Evolutionary conservation across 2,888 invertebrate genomes (phyloP), one percentile per base, ranked within the genome.

Genomic region (Dynastes hyllus): DNA sequence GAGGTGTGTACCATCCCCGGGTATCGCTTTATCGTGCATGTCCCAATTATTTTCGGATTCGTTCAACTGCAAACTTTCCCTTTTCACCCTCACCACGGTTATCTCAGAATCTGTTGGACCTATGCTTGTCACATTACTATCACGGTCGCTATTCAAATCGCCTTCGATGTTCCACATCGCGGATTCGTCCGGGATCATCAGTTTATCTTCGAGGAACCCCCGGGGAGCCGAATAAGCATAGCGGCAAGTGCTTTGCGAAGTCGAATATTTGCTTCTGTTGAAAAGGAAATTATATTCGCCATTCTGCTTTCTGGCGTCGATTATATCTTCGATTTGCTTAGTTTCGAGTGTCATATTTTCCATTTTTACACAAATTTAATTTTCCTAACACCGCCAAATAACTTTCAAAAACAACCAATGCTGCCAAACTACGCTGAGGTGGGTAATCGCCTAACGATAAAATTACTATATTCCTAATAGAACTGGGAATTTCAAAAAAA

Each of bases 41-140:
- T 90, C 89, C 85, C 91, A 91, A 78, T 90, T 85, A 78, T 89
- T 89, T 76, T 84, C 87, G 5, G 85, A 86, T n/a, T 86, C 86
- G 82, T 85, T 83, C 86, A 84, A 82, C 83, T 88, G 78, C 87
- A 85, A 80, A 29, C 86, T 85, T 76, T 86, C 85, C 71, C 87
- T 85, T 84, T 91, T 91, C 86, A 92, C 91, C 83, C 91, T 86
- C 8, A 92, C 88, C 2, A 92, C 90, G 0, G 92, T 92, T 77
- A 92, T 90, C 84, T 92, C 92, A 0, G 92, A 92, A 86, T 92
- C 92, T 71, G 92, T 92, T 0, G 91, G 91, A 89, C 91, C 91
- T 13, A 92, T 80, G 77, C 83, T 84, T 6, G 83, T 80, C 37
- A 81, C 80, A 55, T 81, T 83, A 5, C 81, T 73, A 37, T 81